Conservation (phyloP, 1,140 invertebrate species). For the Drosophila malerkotliana region DNA sequence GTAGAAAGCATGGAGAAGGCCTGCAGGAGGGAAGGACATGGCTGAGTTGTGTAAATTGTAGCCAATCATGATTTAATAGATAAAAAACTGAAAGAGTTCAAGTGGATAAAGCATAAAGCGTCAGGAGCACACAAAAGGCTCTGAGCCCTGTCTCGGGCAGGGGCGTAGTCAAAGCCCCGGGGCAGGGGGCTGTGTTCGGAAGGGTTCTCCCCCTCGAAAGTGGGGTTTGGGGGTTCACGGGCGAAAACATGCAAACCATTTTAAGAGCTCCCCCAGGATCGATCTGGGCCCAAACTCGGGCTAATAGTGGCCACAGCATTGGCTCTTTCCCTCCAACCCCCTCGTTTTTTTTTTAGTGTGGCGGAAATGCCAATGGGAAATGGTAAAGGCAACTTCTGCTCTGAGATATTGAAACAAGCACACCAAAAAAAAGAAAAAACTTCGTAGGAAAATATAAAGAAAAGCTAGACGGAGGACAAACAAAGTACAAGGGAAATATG, state of each 20-base stretch:
- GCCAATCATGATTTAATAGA: slow-evolving; percentile 82
- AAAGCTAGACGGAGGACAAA: slow-evolving; percentile 14
- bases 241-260: slow-evolving; percentile 48
- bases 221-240: background rate
- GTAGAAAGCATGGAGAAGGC: background rate
- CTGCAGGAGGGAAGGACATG: slow-evolving; percentile 9
- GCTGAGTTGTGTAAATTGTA: slow-evolving; percentile 77
- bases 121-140: slow-evolving; percentile 51
- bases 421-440: background rate
- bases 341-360: background rate
- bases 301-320: slow-evolving; percentile 66
- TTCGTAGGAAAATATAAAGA: background rate
- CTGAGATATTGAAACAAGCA: slow-evolving; percentile 51
- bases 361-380: slow-evolving; percentile 34
- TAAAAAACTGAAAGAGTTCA: slow-evolving; percentile 79
- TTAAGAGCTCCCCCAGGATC: slow-evolving; percentile 75
- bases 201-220: background rate
- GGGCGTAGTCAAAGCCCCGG: background rate
- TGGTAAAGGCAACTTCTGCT: slow-evolving; percentile 40
- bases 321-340: background rate
- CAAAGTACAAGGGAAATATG: slow-evolving; percentile 14
- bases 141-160: background rate
- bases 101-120: slow-evolving; percentile 81
- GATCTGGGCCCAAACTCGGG: slow-evolving; percentile 64
- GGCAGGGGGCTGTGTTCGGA: no score